A percentile compares a stretch with the other conserved stretches of the same genome.
Evolutionary conservation across 2,113 vertebrate species (phyloP).

Genomic region (Periophthalmodon schlosseri): DNA sequence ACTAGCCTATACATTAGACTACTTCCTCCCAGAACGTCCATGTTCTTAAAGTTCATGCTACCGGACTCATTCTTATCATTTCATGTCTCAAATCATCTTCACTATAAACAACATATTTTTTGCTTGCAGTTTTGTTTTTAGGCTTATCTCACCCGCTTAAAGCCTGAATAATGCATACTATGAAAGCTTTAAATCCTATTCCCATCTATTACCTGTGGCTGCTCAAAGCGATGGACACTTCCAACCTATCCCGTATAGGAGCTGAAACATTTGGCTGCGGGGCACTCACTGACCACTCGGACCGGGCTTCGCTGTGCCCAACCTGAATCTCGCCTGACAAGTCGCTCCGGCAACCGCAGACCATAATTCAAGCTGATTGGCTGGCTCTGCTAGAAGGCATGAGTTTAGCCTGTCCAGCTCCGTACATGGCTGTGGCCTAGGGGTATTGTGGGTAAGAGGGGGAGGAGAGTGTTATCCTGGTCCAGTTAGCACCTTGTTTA

Average conservation of each 20-base stretch:
- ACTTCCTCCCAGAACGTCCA: neutral
- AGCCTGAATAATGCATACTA: neutral
- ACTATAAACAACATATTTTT: neutral
- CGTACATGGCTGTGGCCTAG: conserved; percentile 70
- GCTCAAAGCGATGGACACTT: conserved; percentile 47
- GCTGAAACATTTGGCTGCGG: conserved; percentile 66
- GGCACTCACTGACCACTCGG: conserved; percentile 68
- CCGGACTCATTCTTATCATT: neutral
- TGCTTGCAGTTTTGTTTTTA: neutral
- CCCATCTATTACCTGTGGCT: conserved; percentile 56
- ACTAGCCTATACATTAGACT: no score
- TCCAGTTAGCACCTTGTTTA: conserved; percentile 61
- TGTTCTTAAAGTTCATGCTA: no score
- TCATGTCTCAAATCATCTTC: neutral
- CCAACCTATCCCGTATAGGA: conserved; percentile 49
- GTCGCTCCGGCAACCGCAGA: conserved; percentile 57
- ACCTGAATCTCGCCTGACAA: conserved; percentile 68
- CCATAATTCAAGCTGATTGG: conserved; percentile 81
- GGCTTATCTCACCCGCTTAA: neutral
- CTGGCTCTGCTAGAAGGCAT: conserved; percentile 77
- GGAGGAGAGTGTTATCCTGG: conserved; percentile 64
- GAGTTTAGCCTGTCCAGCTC: conserved; percentile 76
- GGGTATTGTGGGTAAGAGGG: conserved; percentile 52
- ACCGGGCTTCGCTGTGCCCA: conserved; percentile 59
- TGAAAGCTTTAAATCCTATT: conserved; percentile 8